These are phyloP conservation scores for Podarcis lilfordi DNA, from an alignment of 2,797 vertebrate genomes.

Conservation along the genomic window DNA sequence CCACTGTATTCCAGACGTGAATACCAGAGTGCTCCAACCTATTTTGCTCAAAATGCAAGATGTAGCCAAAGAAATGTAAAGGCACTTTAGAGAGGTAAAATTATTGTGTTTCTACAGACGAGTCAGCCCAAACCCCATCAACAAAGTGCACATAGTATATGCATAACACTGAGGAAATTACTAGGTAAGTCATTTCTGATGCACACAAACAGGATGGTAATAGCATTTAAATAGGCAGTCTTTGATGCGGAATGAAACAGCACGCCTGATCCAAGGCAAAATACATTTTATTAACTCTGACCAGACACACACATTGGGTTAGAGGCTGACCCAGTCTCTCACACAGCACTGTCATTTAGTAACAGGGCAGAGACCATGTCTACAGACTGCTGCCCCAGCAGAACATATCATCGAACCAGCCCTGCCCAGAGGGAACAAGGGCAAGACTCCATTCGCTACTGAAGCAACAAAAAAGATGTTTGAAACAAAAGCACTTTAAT, in stretches of 20 bases:
- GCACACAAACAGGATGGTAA: constrained; percentile 42
- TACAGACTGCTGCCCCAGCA: background rate
- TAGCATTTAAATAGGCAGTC: constrained; percentile 7
- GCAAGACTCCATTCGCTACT: background rate
- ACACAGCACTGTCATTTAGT: constrained; percentile 20
- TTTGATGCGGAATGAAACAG: constrained; percentile 20
- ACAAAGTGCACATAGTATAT: constrained; percentile 45
- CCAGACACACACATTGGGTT: constrained; percentile 10
- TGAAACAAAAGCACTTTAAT: constrained; percentile 10
- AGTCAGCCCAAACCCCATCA: constrained; percentile 26
- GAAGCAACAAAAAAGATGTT: constrained; percentile 2
- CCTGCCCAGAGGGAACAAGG: background rate
- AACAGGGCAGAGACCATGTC: constrained; percentile 26
- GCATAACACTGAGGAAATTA: background rate
- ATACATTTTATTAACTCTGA: background rate
- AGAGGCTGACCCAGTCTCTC: constrained; percentile 43
- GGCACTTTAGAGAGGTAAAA: constrained; percentile 1
- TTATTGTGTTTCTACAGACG: constrained; percentile 16
- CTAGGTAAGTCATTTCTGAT: constrained; percentile 46
- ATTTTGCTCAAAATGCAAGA: constrained; percentile 8
- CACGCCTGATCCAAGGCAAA: background rate
- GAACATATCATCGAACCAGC: background rate
- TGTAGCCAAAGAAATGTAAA: constrained; percentile 44
- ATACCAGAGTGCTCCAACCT: background rate
- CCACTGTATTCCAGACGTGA: constrained; percentile 22